These are phyloP conservation scores for Aleiodes alternator DNA, from an alignment of 2,888 invertebrate genomes.

Conservation along the genomic window DNA sequence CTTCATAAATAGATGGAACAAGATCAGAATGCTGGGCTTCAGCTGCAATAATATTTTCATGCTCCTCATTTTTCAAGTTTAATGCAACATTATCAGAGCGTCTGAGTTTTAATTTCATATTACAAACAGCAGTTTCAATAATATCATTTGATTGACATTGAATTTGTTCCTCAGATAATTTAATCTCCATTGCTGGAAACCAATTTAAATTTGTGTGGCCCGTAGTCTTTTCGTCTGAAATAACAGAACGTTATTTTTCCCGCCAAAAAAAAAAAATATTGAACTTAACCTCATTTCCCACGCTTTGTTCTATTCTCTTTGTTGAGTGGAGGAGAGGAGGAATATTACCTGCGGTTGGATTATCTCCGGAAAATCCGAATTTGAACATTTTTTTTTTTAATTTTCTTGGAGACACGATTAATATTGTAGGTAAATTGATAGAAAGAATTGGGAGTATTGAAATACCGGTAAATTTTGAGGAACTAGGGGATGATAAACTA, in stretches of 20 bases:
- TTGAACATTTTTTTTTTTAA: constrained; percentile 54
- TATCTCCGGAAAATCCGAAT: constrained; percentile 53
- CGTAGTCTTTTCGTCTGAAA: not conserved
- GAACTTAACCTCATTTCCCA: not conserved
- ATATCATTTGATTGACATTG: constrained; percentile 26
- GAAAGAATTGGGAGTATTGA: not conserved
- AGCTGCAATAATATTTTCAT: constrained; percentile 76
- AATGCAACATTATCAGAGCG: constrained; percentile 61
- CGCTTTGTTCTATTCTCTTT: not conserved
- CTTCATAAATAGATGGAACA: constrained; percentile 87
- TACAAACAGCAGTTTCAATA: constrained; percentile 16
- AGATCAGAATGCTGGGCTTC: constrained; percentile 85
- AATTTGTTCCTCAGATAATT: not conserved
- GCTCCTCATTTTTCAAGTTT: constrained; percentile 69
- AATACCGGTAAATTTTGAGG: too few species aligned
- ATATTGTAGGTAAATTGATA: not conserved
- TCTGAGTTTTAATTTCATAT: constrained; percentile 62
- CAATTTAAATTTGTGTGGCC: constrained; percentile 23
- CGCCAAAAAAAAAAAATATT: not conserved
- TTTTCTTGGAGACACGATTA: not conserved
- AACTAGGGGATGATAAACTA: too few species aligned
- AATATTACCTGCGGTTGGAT: constrained; percentile 37
- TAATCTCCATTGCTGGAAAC: constrained; percentile 40
- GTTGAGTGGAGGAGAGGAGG: not conserved
- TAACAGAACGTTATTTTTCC: not conserved